These are phyloP conservation scores for Antedon mediterranea DNA, from an alignment of 53 echinoderm and acorn worm genomes.

Conservation along the genomic window DNA sequence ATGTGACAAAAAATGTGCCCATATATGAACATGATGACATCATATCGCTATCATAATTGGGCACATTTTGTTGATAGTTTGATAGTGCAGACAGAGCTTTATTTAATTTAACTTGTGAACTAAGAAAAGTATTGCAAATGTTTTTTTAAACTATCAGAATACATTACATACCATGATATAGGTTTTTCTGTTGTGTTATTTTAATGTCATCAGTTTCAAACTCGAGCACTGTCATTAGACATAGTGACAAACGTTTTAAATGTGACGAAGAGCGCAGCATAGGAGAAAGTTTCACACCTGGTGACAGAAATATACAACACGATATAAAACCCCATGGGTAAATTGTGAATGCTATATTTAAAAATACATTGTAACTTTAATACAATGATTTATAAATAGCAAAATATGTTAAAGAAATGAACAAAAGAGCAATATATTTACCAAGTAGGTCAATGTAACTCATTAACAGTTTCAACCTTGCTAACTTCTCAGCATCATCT, in stretches of 20 bases:
- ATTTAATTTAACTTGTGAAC: too few species aligned
- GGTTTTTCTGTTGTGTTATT: slow-evolving; percentile 46
- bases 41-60: too few species aligned
- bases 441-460: slow-evolving; percentile 76
- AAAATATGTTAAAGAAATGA: not conserved
- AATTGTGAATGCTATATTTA: too few species aligned
- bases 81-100: too few species aligned
- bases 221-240: slow-evolving; percentile 63
- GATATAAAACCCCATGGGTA: too few species aligned
- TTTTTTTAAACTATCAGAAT: too few species aligned
- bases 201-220: slow-evolving; percentile 57
- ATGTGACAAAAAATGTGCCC: too few species aligned
- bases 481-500: slow-evolving; percentile 79
- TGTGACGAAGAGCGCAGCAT: slow-evolving; percentile 57
- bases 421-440: slow-evolving; percentile 13
- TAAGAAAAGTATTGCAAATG: too few species aligned
- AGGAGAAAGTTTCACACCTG: slow-evolving; percentile 52
- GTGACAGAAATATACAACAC: not conserved
- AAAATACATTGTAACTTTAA: too few species aligned
- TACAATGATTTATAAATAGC: too few species aligned
- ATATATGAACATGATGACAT: too few species aligned
- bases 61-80: too few species aligned
- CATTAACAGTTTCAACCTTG: slow-evolving; percentile 50
- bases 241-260: slow-evolving; percentile 60
- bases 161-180: slow-evolving; percentile 16